Evolutionary conservation across 2,888 invertebrate genomes (phyloP), one percentile per base, ranked within the genome.

Genomic region (Apotomis turbidana): DNA sequence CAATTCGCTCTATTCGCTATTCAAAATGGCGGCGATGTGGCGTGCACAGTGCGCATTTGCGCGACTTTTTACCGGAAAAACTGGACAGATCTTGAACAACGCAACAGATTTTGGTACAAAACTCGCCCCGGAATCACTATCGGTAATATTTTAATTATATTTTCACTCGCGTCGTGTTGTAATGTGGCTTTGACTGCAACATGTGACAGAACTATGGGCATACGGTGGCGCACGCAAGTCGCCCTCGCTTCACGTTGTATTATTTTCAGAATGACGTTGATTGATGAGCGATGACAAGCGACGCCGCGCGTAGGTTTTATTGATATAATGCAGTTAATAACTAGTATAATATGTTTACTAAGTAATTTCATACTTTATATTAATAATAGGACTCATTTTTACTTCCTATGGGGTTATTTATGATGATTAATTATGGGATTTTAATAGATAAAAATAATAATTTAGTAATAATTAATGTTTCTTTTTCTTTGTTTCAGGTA

Each of bases 1-100:
- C 92, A 89, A 90, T 90, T 90, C 89, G 89, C 93, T 93, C 93
- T 93, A 93, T 93, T 94, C 93, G 93, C 93, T 94, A 94, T 94
- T 93, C 94, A 94, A 94, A 93, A 94, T 94, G 94, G 94, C 94
- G 93, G 91, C 93, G 82, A 91, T 93, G 91, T 88, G 89, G 90
- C 91, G 93, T 88, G 88, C 93, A 85, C 93, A 85, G 88, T 89
- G 89, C 89, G 92, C 91, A 84, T 92, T 93, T 89, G 86, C 88
- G 86, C 90, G 91, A 83, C 86, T 91, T 93, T 92, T 93, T 86
- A 81, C 77, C 80, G 88, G 91, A 93, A 93, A 93, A 91, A 86
- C 84, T 79, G 83, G 82, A 79, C 88, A 87, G 87, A 93, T 90
- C 87, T 83, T 89, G 91, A 90, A 92, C 93, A 90, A 89, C 88